phyloP scores from a whole-genome alignment of 1,140 invertebrate genomes.

The Euwallacea fornicatus region DNA sequence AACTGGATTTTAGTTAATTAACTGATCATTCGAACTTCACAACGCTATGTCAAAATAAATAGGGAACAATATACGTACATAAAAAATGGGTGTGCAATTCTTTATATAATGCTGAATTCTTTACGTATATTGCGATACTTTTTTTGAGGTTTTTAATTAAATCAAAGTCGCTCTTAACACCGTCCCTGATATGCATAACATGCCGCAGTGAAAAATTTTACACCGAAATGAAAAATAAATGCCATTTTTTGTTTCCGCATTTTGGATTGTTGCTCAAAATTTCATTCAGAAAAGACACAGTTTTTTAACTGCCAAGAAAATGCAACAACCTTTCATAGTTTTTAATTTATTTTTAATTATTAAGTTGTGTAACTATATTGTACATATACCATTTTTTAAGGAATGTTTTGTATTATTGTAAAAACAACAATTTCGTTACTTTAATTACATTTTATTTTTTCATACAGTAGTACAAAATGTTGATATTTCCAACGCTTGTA shows the following conservation, averaged over 20 bases:
- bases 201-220: not conserved
- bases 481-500: not conserved
- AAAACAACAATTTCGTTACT: not conserved
- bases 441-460: not conserved
- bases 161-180: no score
- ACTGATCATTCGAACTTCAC: no score
- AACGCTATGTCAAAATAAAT: no score
- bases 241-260: not conserved
- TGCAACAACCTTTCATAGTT: not conserved
- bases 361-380: not conserved
- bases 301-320: slow-evolving; percentile 1
- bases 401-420: slow-evolving; percentile 12
- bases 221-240: not conserved
- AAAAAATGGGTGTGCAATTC: no score
- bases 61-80: no score
- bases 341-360: slow-evolving; percentile 2
- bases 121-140: no score
- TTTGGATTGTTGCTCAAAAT: not conserved
- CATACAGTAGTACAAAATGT: slow-evolving; percentile 12
- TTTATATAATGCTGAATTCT: no score
- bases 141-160: no score
- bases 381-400: not conserved
- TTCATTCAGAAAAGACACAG: not conserved
- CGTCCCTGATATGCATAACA: no score
- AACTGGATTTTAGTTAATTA: no score